phyloP scores from a whole-genome alignment of 2,113 vertebrate species.

The Gopherus evgoodei region DNA sequence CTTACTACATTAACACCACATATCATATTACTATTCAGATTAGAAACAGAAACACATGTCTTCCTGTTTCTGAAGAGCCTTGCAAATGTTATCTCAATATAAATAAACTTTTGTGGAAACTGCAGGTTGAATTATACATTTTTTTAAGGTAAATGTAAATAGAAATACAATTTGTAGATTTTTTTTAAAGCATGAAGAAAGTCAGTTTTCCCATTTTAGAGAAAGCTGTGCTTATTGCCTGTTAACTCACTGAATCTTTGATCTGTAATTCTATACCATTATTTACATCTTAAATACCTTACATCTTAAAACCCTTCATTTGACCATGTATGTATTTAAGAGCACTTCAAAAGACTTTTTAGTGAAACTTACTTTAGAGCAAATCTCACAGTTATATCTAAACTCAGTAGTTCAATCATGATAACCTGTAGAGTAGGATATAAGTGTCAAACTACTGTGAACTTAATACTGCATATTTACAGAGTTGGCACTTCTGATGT shows the following conservation, averaged over 20 bases:
- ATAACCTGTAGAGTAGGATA: not conserved
- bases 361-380: conserved; percentile 25
- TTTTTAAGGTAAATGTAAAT: conserved; percentile 1
- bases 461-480: not conserved
- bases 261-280: conserved; percentile 55
- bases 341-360: conserved; percentile 37
- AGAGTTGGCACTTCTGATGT: not conserved
- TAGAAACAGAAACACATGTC: conserved; percentile 74
- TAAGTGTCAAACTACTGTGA: not conserved
- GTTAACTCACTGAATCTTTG: conserved; percentile 43
- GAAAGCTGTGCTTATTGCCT: conserved; percentile 9
- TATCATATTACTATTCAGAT: conserved; percentile 75
- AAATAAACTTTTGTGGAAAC: conserved; percentile 71
- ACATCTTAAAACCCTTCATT: conserved; percentile 35
- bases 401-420: conserved; percentile 2
- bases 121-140: conserved; percentile 18
- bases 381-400: conserved; percentile 34
- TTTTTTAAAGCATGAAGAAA: not conserved
- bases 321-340: conserved; percentile 27
- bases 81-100: conserved; percentile 71
- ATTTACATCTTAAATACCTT: conserved; percentile 49
- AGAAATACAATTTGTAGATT: not conserved
- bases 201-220: conserved; percentile 22
- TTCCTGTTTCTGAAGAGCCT: conserved; percentile 70
- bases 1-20: conserved; percentile 62